Evolutionary conservation across 2,113 vertebrate species (phyloP), one percentile per base, ranked within the genome.

Genomic region (Elanus axillaris): DNA sequence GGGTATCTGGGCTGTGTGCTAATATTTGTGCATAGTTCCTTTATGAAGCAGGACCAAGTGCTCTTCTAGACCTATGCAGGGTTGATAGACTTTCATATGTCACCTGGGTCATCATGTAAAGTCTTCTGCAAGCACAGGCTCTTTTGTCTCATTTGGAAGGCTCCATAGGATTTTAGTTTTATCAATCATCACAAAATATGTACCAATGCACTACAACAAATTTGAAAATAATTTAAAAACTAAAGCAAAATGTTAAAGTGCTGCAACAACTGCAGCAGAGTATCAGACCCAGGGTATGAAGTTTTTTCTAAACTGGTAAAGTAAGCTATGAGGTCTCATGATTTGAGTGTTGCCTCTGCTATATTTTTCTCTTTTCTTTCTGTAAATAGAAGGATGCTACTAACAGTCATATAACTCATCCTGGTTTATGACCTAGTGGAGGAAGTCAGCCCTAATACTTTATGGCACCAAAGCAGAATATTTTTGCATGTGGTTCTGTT

Each of bases 361-460:
- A 9, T 72, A 90, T 67, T 94, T 95, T 95, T 84, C 27, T 86
- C 22, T 23, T 63, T 76, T 92, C 42, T 87, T 76, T 71, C 76
- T 79, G 36, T 89, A 92, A 91, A 87, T 76, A 86, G 76, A 90
- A 90, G 14, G 73, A 59, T 94, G 48, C 45, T 91, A 45, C 72
- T 92, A 92, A 69, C 68, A 83, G 40, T 69, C 90, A 88, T 55
- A 75, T 90, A 92, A 91, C 47, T 96, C 62, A 84, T 92, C 91
- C 74, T 92, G 25, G 36, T 90, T 91, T 94, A 93, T 72, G 53
- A 83, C 22, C 32, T 77, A 77, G 64, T 5, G 13, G 56, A 53
- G 71, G 53, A 94, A 95, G 71, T 81, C 72, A 94, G 25, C 7
- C 79, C 52, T 91, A 67, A 83, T 48, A 75, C 23, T 92, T 89